Evolutionary conservation across 2,888 invertebrate genomes (phyloP).

Genomic region (Temnothorax ravouxi): DNA sequence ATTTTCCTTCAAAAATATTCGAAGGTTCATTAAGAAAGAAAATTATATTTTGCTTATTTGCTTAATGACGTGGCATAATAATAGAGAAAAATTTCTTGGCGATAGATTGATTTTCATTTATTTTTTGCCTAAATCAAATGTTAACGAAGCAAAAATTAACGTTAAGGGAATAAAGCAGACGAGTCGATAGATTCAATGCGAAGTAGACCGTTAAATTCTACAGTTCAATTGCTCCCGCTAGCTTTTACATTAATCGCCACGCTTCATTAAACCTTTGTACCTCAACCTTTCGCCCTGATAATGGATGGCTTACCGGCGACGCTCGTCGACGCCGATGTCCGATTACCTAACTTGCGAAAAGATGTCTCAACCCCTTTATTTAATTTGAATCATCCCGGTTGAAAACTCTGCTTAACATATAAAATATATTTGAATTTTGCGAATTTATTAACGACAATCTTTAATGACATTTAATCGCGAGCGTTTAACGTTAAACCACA

Average conservation of each 20-base stretch:
- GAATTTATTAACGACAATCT: background rate
- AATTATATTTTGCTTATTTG: conserved; percentile 12
- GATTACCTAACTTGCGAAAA: conserved; percentile 32
- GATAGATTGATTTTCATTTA: conserved; percentile 6
- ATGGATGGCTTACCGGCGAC: conserved; percentile 32
- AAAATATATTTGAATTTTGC: conserved; percentile 27
- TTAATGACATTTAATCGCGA: background rate
- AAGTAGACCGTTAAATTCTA: conserved; percentile 55
- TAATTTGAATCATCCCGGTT: background rate
- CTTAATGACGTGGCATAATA: conserved; percentile 22
- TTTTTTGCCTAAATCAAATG: conserved; percentile 23
- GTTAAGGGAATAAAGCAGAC: conserved; percentile 34
- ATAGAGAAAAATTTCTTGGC: conserved; percentile 3
- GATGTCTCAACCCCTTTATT: conserved; percentile 9
- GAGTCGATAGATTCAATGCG: conserved; percentile 49
- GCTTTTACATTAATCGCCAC: conserved; percentile 48
- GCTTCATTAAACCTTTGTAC: conserved; percentile 51
- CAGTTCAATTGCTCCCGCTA: conserved; percentile 37
- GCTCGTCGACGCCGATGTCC: conserved; percentile 38
- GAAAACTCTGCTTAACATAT: background rate
- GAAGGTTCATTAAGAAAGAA: background rate
- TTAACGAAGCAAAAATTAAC: conserved; percentile 53
- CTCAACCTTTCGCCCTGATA: conserved; percentile 23
- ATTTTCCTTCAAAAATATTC: background rate
- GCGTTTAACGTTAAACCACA: conserved; percentile 6